Conservation (phyloP, 1,140 invertebrate species). For the Drosophila pseudoobscura region DNA sequence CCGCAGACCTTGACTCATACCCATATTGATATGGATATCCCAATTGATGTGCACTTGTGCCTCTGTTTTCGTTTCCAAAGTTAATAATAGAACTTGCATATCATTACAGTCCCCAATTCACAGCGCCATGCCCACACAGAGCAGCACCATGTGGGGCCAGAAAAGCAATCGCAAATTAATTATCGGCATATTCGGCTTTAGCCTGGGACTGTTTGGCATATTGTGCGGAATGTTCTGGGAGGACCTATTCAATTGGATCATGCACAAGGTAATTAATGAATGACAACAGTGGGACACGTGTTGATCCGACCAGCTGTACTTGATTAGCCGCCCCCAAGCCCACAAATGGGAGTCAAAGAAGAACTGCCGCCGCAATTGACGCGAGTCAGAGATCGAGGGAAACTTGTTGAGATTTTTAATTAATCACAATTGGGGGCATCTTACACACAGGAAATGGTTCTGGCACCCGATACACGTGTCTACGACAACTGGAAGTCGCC, state of each 20-base stretch:
- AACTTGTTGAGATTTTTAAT: constrained; percentile 68
- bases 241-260: constrained; percentile 76
- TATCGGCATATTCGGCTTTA: constrained; percentile 70
- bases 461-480: constrained; percentile 86
- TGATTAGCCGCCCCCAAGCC: constrained; percentile 39
- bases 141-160: constrained; percentile 59
- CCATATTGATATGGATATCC: no score
- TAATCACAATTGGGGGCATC: constrained; percentile 58
- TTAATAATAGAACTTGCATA: constrained; percentile 37
- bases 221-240: constrained; percentile 80
- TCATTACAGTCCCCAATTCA: constrained; percentile 33
- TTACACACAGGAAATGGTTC: constrained; percentile 85
- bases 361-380: constrained; percentile 54
- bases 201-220: constrained; percentile 71
- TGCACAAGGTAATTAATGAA: constrained; percentile 69
- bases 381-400: constrained; percentile 24
- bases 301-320: constrained; percentile 56
- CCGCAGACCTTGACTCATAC: no score
- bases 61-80: constrained; percentile 1
- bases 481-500: constrained; percentile 89
- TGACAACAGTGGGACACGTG: constrained; percentile 6
- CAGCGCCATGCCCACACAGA: constrained; percentile 59
- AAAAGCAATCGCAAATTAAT: constrained; percentile 64
- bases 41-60: no score
- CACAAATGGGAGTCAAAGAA: constrained; percentile 21